phyloP scores from a whole-genome alignment of 2,113 vertebrate species.

The Dinomys branickii region DNA sequence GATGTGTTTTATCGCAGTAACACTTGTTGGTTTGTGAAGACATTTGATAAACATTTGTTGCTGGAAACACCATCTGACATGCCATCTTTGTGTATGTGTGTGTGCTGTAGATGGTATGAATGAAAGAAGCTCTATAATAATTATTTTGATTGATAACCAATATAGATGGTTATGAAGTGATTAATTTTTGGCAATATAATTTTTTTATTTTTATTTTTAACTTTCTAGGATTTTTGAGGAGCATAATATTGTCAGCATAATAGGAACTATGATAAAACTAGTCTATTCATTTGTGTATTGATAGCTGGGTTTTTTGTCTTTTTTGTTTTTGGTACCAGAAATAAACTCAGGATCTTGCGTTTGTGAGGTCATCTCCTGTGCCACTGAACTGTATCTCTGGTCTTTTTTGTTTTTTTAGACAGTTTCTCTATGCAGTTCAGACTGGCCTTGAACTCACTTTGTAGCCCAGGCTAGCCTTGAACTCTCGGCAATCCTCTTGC shows the following conservation, averaged over 20 bases:
- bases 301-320: not conserved
- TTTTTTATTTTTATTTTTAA: not conserved
- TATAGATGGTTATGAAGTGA: not conserved
- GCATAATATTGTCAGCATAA: not conserved
- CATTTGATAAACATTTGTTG: not conserved
- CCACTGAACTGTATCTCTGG: too few relatives aligned
- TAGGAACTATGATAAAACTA: not conserved
- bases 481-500: too few relatives aligned
- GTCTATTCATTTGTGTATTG: not conserved
- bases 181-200: not conserved
- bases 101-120: not conserved
- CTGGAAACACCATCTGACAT: not conserved
- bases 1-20: not conserved
- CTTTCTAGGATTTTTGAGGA: not conserved
- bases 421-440: too few relatives aligned
- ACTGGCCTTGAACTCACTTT: too few relatives aligned
- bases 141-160: slow-evolving; percentile 1
- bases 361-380: too few relatives aligned
- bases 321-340: too few relatives aligned
- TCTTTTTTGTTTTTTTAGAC: too few relatives aligned
- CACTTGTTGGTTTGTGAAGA: not conserved
- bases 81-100: not conserved
- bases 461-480: too few relatives aligned
- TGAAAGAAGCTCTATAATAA: not conserved
- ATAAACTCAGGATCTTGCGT: too few relatives aligned